Evolutionary conservation across 1,140 invertebrate species (phyloP).

Genomic region (Drosophila sulfurigaster): DNA sequence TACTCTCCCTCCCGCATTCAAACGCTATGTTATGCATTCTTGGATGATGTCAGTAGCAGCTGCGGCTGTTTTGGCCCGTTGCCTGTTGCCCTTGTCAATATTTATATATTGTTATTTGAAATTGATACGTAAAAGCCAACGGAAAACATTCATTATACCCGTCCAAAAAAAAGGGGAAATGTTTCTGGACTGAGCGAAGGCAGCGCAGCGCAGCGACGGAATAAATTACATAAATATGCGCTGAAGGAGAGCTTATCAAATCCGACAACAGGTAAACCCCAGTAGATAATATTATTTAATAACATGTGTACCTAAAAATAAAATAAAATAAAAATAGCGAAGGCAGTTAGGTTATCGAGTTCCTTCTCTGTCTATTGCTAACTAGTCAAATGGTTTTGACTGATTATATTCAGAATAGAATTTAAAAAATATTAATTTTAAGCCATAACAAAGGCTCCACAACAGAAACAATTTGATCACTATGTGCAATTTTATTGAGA

Average conservation of each 20-base stretch:
- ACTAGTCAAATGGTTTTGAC: no score
- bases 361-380: no score
- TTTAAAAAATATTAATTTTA: no score
- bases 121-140: slow-evolving; percentile 52
- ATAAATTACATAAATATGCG: slow-evolving; percentile 28
- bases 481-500: no score
- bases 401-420: no score
- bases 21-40: slow-evolving; percentile 35
- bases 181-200: slow-evolving; percentile 2
- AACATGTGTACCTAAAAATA: neutral
- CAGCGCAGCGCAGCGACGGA: slow-evolving; percentile 10
- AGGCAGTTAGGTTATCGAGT: neutral
- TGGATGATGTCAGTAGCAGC: slow-evolving; percentile 67
- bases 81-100: slow-evolving; percentile 61
- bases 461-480: no score
- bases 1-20: slow-evolving; percentile 4
- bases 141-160: slow-evolving; percentile 50
- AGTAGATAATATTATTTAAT: slow-evolving; percentile 4
- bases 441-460: no score
- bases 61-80: slow-evolving; percentile 57
- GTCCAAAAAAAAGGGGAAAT: slow-evolving; percentile 22
- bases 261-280: slow-evolving; percentile 3
- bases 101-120: slow-evolving; percentile 71
- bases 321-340: neutral
- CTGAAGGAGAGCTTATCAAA: slow-evolving; percentile 13